Conservation (phyloP, 2,113 vertebrate genomes). For the Apeltes quadracus region DNA sequence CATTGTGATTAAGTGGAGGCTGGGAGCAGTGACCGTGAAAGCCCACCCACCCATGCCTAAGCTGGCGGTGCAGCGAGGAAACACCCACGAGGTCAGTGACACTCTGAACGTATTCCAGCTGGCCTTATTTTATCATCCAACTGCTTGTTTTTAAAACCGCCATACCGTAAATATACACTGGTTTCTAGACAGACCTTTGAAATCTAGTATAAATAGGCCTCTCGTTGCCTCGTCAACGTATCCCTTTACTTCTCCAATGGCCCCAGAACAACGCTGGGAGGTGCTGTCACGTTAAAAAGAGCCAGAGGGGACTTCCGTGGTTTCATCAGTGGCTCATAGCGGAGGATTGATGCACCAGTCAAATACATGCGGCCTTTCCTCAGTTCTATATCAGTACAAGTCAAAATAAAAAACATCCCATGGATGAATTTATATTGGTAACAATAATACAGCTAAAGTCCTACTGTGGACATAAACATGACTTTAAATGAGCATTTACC, state of each 20-base stretch:
- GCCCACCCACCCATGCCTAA: background rate
- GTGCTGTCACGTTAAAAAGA: background rate
- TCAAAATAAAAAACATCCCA: background rate
- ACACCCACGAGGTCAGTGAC: too few species aligned
- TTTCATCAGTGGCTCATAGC: background rate
- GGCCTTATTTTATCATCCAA: background rate
- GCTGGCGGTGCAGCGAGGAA: background rate
- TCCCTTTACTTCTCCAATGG: background rate
- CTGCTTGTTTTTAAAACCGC: background rate
- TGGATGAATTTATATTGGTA: background rate
- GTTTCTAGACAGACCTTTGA: too few species aligned
- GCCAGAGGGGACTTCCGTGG: background rate
- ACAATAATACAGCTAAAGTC: background rate
- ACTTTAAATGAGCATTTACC: background rate
- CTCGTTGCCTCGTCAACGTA: background rate
- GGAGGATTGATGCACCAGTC: background rate
- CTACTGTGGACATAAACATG: background rate
- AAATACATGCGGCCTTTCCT: background rate
- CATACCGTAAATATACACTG: background rate
- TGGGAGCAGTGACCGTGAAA: background rate
- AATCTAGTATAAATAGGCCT: too few species aligned
- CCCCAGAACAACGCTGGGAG: background rate
- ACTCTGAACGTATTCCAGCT: background rate
- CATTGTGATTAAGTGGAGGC: background rate
- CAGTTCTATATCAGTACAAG: background rate